Evolutionary conservation across 2,888 invertebrate genomes (phyloP), one percentile per base, ranked within the genome.

Genomic region (Orchesella flavescens): DNA sequence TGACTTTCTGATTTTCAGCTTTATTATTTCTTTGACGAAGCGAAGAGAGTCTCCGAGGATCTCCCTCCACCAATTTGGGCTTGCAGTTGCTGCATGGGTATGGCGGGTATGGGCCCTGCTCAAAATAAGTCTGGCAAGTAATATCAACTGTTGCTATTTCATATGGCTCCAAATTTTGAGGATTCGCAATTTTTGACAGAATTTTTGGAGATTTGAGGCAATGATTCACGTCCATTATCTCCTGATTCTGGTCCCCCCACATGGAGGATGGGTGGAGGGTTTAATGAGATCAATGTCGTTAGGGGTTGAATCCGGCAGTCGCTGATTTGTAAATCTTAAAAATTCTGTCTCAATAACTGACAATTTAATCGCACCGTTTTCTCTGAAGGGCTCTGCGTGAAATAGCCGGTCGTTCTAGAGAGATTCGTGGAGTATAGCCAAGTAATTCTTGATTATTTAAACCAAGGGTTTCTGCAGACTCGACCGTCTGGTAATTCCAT

Each of bases 241-340:
- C 66, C 66, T 12, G 66, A 24, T 34, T 49, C 63, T 3, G 19
- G 10, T 15, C 63, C 79, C 12, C 65, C 71, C 9, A 68, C 46
- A 34, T n/a, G 80, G 80, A 73, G 66, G 66, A 15, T 68, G 46
- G 12, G 81, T 74, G 46, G 74, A 69, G 12, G 61, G 61, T 17
- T 68, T 57, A 65, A 73, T 80, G 13, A n/a, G n/a, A n/a, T n/a
- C n/a, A n/a, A n/a, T n/a, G n/a, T n/a, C n/a, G n/a, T n/a, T n/a
- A n/a, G n/a, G n/a, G n/a, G n/a, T n/a, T n/a, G n/a, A n/a, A n/a
- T n/a, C n/a, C n/a, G n/a, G n/a, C n/a, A n/a, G n/a, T n/a, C n/a
- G n/a, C n/a, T n/a, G n/a, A n/a, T n/a, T n/a, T n/a, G n/a, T n/a
- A n/a, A n/a, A n/a, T n/a, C n/a, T n/a, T n/a, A n/a, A n/a, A n/a